Evolutionary conservation across 2,888 invertebrate species (phyloP), one percentile per base, ranked within the genome.

Genomic region (Dicyrtoma fusca): DNA sequence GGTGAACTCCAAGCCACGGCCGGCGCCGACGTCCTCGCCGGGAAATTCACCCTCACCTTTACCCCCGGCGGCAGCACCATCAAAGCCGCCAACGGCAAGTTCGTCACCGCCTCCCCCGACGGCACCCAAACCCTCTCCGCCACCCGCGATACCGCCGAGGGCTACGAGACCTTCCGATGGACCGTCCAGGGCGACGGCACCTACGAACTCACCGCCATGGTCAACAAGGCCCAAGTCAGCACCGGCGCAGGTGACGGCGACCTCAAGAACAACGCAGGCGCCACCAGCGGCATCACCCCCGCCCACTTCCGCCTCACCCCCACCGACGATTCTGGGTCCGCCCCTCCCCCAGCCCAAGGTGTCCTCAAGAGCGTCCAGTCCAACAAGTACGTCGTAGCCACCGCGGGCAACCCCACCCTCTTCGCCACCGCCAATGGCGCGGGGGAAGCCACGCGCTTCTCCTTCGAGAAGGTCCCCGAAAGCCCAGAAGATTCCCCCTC

Each of bases 91-190:
- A 74, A 66, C 13, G 66, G 53, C n/a, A 71, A 74, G 47, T 78
- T 44, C 45, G 74, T 78, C 14, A 74, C 74, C 0, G 78, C 75
- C 1, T 21, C 61, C 1, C 74, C 78, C 0, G 73, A 68, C 14
- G 78, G 75, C 0, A 25, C 42, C 1, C 11, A 21, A 6, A 26
- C 75, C 1, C 61, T 78, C 4, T 14, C 66, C 23, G 76, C 78
- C 10, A 13, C 49, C 19, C 19, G 75, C n/a, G 78, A 74, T 45
- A 57, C 72, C 2, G 71, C 74, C 10, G 64, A 61, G 44, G 13
- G 57, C 4, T 76, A 73, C 69, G 78, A 78, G 61, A 74, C 72
- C 0, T 78, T 78, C 65, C 51, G 78, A 57, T 78, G 78, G 78
- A 26, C 63, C 0, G 14, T 8, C 1, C 66, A 71, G 42, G 44